A percentile compares a stretch with the other conserved stretches of the same genome.
phyloP scores from a whole-genome alignment of 1,140 invertebrate species.

The Danaus plexippus region DNA sequence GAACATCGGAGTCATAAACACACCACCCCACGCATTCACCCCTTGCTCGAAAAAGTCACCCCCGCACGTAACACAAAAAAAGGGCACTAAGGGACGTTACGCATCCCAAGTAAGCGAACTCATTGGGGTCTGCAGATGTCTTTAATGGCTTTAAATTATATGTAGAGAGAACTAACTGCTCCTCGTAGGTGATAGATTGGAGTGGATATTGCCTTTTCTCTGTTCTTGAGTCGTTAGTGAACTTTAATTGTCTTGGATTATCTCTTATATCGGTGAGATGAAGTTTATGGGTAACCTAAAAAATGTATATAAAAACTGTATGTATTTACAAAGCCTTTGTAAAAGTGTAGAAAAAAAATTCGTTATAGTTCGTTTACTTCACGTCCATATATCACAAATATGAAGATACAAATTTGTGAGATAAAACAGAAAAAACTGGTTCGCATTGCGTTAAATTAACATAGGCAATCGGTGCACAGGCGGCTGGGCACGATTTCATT shows the following conservation, averaged over 20 bases:
- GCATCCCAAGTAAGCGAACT: conserved; percentile 66
- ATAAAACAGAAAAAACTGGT: conserved; percentile 12
- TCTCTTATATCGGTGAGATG: not conserved
- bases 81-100: conserved; percentile 60
- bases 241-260: conserved; percentile 3
- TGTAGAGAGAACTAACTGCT: conserved; percentile 66
- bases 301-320: no score
- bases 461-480: conserved; percentile 31
- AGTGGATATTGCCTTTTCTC: conserved; percentile 34
- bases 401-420: no score
- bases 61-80: conserved; percentile 67
- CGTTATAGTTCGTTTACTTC: no score
- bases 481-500: conserved; percentile 55
- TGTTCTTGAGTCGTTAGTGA: conserved; percentile 17
- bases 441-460: conserved; percentile 21
- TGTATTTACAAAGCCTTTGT: no score
- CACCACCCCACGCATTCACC: conserved; percentile 60
- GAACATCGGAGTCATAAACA: conserved; percentile 65
- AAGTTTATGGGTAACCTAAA: no score
- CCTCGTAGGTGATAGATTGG: conserved; percentile 56
- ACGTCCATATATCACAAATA: no score
- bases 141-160: conserved; percentile 71
- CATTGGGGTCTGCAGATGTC: conserved; percentile 67
- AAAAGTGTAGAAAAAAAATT: no score
- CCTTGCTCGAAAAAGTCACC: conserved; percentile 67